A percentile compares a stretch with the other conserved stretches of the same genome.
Conservation (phyloP, 1,140 invertebrate genomes). For the Stenopsyche tienmushanensis region DNA sequence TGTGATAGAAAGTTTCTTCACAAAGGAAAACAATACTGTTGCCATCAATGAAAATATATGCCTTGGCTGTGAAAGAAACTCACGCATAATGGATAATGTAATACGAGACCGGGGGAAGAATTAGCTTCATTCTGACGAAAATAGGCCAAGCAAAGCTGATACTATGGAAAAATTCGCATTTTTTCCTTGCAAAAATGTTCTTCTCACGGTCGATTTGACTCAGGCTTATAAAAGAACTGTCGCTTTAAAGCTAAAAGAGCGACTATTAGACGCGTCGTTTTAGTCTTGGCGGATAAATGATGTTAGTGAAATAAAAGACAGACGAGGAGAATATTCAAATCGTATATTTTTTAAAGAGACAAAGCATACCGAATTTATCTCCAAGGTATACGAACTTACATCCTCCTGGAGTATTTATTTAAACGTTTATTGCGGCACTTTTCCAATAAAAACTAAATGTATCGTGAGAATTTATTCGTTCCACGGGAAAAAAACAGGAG, state of each 20-base stretch:
- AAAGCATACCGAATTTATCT: no score
- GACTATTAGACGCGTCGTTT: background rate
- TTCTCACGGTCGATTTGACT: no score
- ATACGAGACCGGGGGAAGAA: slow-evolving; percentile 14
- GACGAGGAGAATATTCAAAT: no score
- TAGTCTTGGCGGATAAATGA: no score
- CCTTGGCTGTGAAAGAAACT: slow-evolving; percentile 1
- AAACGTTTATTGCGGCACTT: no score
- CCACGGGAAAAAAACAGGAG: background rate
- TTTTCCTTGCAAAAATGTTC: no score
- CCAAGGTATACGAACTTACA: no score
- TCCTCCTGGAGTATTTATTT: no score
- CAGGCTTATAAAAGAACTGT: background rate
- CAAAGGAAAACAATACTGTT: slow-evolving; percentile 24
- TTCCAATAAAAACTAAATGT: slow-evolving; percentile 4
- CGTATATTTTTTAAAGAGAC: no score
- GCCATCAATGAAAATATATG: slow-evolving; percentile 10
- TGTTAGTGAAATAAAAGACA: no score
- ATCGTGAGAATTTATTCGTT: slow-evolving; percentile 4
- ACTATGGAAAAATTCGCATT: slow-evolving; percentile 8
- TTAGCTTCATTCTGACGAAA: slow-evolving; percentile 22
- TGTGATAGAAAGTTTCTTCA: slow-evolving; percentile 3
- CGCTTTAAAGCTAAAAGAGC: background rate
- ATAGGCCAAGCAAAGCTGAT: slow-evolving; percentile 21
- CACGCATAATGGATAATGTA: slow-evolving; percentile 26